Evolutionary conservation across 1,140 invertebrate genomes (phyloP).

Genomic region (Varroa destructor): DNA sequence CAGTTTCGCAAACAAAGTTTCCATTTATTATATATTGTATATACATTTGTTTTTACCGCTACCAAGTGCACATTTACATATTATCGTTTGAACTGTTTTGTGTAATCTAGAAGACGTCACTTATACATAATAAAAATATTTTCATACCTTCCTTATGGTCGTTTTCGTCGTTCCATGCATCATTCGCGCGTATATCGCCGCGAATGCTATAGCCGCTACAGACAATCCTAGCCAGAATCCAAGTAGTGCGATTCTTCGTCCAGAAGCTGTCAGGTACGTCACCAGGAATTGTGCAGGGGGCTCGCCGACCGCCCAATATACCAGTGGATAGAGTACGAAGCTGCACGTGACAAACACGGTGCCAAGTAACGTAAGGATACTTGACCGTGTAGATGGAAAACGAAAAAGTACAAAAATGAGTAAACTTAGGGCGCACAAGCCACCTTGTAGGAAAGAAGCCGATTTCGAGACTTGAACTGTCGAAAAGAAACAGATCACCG

Average conservation of each 20-base stretch:
- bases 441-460: constrained; percentile 13
- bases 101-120: too few relatives aligned
- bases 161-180: not conserved
- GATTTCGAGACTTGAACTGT: constrained; percentile 18
- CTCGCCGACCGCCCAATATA: constrained; percentile 5
- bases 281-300: not conserved
- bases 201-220: not conserved
- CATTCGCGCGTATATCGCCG: not conserved
- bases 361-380: not conserved
- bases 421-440: not conserved
- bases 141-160: constrained; percentile 10
- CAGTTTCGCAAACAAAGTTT: too few relatives aligned
- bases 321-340: constrained; percentile 17
- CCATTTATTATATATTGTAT: too few relatives aligned
- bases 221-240: constrained; percentile 13
- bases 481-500: constrained; percentile 9
- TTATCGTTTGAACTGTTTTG: too few relatives aligned
- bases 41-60: too few relatives aligned
- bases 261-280: not conserved
- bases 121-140: too few relatives aligned
- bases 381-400: constrained; percentile 4
- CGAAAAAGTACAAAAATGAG: constrained; percentile 8
- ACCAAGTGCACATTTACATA: too few relatives aligned
- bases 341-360: not conserved
- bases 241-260: constrained; percentile 8